phyloP scores from a whole-genome alignment of 2,113 vertebrate species.

The Prinia subflava region DNA sequence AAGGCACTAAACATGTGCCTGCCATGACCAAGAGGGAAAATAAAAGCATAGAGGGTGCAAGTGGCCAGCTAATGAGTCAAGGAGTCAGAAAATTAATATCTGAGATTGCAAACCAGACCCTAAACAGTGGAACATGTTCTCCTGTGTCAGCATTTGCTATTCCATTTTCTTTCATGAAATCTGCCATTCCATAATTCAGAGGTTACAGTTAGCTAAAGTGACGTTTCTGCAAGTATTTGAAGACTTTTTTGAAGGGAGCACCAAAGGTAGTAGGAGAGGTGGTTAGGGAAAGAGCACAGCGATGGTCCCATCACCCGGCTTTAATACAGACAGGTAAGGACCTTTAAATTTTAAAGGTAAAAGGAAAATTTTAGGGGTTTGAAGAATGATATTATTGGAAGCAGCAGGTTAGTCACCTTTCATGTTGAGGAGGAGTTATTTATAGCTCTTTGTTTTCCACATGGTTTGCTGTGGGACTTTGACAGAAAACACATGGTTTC shows the following conservation, averaged over 20 bases:
- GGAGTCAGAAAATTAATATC: neutral
- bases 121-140: neutral
- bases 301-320: neutral
- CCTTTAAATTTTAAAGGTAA: neutral
- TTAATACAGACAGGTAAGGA: neutral
- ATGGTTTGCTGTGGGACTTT: neutral
- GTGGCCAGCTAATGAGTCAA: neutral
- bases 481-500: conserved; percentile 36
- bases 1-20: neutral
- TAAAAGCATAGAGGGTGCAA: neutral
- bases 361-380: neutral
- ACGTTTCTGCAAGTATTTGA: neutral
- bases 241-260: neutral
- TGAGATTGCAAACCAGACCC: neutral
- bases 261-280: neutral
- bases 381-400: neutral
- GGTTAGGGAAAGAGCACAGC: neutral
- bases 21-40: neutral
- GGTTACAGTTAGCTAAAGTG: neutral
- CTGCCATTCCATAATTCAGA: neutral
- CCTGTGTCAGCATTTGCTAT: neutral
- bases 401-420: conserved; percentile 1
- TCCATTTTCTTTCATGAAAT: neutral
- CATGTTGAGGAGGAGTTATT: conserved; percentile 18
- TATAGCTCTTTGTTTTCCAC: conserved; percentile 42